These are phyloP conservation scores for Phylloscopus trochiloides DNA, from an alignment of 2,113 vertebrate genomes.

Conservation along the genomic window DNA sequence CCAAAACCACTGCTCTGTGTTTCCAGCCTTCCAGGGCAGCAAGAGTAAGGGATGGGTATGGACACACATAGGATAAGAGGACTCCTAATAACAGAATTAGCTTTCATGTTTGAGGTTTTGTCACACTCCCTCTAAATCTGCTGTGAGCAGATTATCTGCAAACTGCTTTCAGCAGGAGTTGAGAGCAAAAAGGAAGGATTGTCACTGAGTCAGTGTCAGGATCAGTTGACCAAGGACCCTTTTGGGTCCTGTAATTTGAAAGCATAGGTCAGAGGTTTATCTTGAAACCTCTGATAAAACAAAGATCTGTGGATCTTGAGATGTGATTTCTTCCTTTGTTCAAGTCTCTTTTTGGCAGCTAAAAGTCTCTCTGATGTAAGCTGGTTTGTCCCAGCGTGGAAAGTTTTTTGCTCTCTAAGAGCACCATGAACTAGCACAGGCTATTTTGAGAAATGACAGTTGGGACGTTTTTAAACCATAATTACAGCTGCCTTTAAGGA, in stretches of 20 bases:
- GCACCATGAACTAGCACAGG: background rate
- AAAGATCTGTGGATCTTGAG: background rate
- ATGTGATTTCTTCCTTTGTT: background rate
- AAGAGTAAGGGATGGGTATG: background rate
- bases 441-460: slow-evolving; percentile 8
- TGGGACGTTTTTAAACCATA: background rate
- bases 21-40: background rate
- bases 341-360: background rate
- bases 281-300: background rate
- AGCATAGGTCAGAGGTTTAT: background rate
- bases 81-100: background rate
- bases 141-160: background rate
- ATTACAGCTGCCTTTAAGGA: slow-evolving; percentile 23
- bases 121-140: background rate
- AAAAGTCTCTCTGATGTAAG: background rate
- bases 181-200: background rate
- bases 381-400: background rate
- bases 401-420: background rate
- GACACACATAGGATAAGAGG: background rate
- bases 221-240: background rate
- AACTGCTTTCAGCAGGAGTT: background rate
- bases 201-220: background rate
- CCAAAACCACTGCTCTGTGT: background rate
- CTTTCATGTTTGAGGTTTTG: background rate
- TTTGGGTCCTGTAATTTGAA: background rate